phyloP scores from a whole-genome alignment of 2,888 invertebrate species.

The Microctonus hyperodae region DNA sequence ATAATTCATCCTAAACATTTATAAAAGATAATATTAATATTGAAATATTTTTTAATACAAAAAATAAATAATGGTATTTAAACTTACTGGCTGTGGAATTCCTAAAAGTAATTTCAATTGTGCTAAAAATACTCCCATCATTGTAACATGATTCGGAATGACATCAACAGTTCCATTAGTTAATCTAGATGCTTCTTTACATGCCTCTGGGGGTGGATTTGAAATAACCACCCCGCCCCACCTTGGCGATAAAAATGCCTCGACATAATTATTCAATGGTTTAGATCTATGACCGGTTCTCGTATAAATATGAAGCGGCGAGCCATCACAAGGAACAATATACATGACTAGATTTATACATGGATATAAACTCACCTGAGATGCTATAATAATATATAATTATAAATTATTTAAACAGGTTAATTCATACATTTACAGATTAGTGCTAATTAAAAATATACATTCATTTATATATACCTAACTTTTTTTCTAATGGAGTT shows the following conservation, averaged over 20 bases:
- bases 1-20: constrained; percentile 51
- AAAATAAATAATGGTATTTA: not conserved
- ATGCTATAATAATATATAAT: constrained; percentile 65
- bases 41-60: not conserved
- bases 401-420: not conserved
- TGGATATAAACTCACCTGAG: constrained; percentile 82
- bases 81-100: constrained; percentile 68
- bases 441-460: not conserved
- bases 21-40: constrained; percentile 12
- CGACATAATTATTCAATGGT: constrained; percentile 62
- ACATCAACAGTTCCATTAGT: constrained; percentile 60
- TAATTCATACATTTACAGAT: not conserved
- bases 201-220: constrained; percentile 71
- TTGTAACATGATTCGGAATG: constrained; percentile 68
- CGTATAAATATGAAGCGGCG: constrained; percentile 78
- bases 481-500: constrained; percentile 85
- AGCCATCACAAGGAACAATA: constrained; percentile 75
- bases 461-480: constrained; percentile 64
- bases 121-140: constrained; percentile 80
- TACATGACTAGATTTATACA: constrained; percentile 87
- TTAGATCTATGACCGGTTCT: constrained; percentile 53
- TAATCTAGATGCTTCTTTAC: constrained; percentile 60
- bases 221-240: constrained; percentile 91
- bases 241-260: constrained; percentile 82
- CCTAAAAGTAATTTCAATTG: constrained; percentile 80